A percentile compares a stretch with the other conserved stretches of the same genome.
Evolutionary conservation across 2,797 vertebrate species (phyloP).

Genomic region (Glyptemys insculpta): DNA sequence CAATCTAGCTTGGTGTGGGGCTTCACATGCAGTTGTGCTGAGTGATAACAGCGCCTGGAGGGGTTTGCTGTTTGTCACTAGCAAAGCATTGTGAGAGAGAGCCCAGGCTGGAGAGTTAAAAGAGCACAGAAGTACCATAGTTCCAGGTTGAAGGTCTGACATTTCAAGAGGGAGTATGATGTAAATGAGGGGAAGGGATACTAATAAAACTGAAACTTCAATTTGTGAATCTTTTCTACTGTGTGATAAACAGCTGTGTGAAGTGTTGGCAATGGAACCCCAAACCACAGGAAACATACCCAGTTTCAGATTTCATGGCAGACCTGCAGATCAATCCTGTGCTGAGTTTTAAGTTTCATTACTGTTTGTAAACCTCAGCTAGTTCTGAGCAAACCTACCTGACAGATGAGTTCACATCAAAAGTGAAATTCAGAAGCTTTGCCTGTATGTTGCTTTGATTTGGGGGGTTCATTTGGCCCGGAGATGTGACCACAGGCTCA

Average conservation of each 20-base stretch:
- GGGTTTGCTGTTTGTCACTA: no score
- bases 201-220: neutral
- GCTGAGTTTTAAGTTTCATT: neutral
- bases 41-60: no score
- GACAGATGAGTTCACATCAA: neutral
- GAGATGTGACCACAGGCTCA: neutral
- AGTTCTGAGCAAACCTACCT: neutral
- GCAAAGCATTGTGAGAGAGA: no score
- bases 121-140: no score
- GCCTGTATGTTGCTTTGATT: neutral
- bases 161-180: neutral
- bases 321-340: neutral
- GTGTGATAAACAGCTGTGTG: neutral
- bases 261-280: neutral
- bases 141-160: neutral
- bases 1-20: no score
- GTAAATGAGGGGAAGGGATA: neutral
- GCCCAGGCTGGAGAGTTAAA: no score
- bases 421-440: neutral
- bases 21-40: no score
- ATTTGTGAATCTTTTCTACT: neutral
- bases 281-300: slow-evolving; percentile 15
- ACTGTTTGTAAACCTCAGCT: neutral
- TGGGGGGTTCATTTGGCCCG: neutral
- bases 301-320: neutral